phyloP scores from a whole-genome alignment of 1,140 invertebrate genomes.

The Anthonomus grandis region DNA sequence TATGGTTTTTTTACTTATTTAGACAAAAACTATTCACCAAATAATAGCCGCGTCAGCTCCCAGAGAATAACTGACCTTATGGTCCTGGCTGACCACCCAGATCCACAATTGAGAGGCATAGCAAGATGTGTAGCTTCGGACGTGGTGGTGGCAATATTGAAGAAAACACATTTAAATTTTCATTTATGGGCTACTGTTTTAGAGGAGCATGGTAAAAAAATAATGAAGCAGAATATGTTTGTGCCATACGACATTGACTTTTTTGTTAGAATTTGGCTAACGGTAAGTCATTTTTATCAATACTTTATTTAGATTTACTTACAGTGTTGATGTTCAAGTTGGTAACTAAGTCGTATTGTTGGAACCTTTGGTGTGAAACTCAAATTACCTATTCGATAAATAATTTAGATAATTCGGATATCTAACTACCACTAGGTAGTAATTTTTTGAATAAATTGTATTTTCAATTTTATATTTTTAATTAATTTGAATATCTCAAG shows the following conservation, averaged over 20 bases:
- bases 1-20: conserved; percentile 63
- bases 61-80: conserved; percentile 68
- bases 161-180: conserved; percentile 58
- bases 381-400: no score
- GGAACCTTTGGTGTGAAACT: no score
- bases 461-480: no score
- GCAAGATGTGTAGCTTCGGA: conserved; percentile 64
- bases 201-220: no score
- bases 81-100: conserved; percentile 66
- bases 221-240: neutral
- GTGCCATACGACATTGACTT: conserved; percentile 2
- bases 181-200: conserved; percentile 50
- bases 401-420: no score
- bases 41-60: conserved; percentile 40
- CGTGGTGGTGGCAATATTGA: conserved; percentile 62
- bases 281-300: no score
- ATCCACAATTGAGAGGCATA: conserved; percentile 80
- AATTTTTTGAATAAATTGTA: no score
- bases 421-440: no score
- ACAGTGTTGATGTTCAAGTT: no score
- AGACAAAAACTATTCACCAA: conserved; percentile 49
- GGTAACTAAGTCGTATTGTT: no score
- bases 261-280: conserved; percentile 26
- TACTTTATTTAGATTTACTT: no score
- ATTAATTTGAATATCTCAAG: no score